Evolutionary conservation across 2,888 invertebrate species (phyloP), one percentile per base, ranked within the genome.

Genomic region (Cryptus armator): DNA sequence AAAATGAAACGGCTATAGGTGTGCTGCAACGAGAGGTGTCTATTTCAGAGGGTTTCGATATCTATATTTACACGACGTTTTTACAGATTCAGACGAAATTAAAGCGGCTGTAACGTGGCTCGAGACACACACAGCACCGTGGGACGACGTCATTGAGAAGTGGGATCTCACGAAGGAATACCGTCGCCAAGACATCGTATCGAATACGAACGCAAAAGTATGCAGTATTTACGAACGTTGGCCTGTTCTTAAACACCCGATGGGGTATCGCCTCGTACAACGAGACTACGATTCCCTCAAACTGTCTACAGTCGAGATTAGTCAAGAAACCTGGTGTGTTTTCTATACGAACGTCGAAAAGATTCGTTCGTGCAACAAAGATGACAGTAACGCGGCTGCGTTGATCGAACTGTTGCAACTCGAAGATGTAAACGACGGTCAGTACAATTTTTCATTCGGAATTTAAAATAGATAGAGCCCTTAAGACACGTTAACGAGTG

Each of bases 71-170:
- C 48, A n/a, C 48, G 3, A 16, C 4, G 6, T 68, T 68, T 51
- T 29, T 68, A 16, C 24, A 48, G 68, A 68, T 68, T 29, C 48
- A n/a, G 68, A 48, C 1, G 32, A 68, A 24, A 68, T 68, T 14
- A 10, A 48, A 24, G 24, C 46, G 1, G 68, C 68, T 14, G 48
- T 68, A 43, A 56, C 43, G 14, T 80, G 79, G 72, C 79, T 80
- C 4, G 24, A 19, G 24, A 71, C 53, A 12, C 79, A 72, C 44
- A 64, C 66, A 66, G 66, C 53, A 51, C 79, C 79, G n/a, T 80
- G 79, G 79, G 79, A 80, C 12, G 64, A 51, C 14, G 79, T 80
- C 29, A 29, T 12, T 56, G 51, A 72, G 53, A 72, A 72, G 53
- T 80, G 72, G 66, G 53, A 43, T 29, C 53, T 72, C 10, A 80